phyloP scores from a whole-genome alignment of 1,140 invertebrate species.

The Listronotus oregonensis region DNA sequence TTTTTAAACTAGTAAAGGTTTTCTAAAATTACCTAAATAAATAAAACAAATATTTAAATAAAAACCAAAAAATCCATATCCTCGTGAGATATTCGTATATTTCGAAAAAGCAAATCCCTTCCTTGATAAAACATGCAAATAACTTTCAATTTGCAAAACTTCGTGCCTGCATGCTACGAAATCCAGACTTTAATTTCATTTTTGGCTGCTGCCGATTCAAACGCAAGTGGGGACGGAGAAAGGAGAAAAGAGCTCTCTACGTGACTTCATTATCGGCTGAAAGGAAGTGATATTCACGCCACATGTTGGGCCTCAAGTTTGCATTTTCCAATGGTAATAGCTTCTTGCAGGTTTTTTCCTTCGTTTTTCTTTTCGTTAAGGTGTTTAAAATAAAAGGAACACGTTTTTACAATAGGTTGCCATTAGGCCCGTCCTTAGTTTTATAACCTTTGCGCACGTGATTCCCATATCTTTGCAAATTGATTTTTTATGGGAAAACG shows the following conservation, averaged over 20 bases:
- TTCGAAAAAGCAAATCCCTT: background rate
- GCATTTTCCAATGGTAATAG: constrained; percentile 26
- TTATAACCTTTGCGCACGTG: too few relatives aligned
- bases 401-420: constrained; percentile 1
- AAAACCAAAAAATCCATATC: too few relatives aligned
- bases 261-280: constrained; percentile 35
- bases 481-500: too few relatives aligned
- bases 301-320: constrained; percentile 27
- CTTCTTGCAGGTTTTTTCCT: constrained; percentile 20
- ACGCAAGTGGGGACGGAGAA: constrained; percentile 18
- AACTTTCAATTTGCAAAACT: constrained; percentile 32
- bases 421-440: too few relatives aligned
- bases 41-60: too few relatives aligned
- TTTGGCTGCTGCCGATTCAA: constrained; percentile 22
- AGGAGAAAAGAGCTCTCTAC: constrained; percentile 24
- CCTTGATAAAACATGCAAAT: constrained; percentile 34
- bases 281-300: constrained; percentile 24
- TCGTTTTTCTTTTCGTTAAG: background rate
- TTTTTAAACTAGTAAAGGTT: too few relatives aligned
- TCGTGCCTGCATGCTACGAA: constrained; percentile 26
- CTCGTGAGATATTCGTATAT: background rate
- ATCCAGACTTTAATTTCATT: constrained; percentile 35
- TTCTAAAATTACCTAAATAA: too few relatives aligned
- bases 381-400: constrained; percentile 12
- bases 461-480: too few relatives aligned